These are phyloP conservation scores for Parazoanthus swiftii DNA, from an alignment of 92 coral and sea anemone species.

Conservation along the genomic window DNA sequence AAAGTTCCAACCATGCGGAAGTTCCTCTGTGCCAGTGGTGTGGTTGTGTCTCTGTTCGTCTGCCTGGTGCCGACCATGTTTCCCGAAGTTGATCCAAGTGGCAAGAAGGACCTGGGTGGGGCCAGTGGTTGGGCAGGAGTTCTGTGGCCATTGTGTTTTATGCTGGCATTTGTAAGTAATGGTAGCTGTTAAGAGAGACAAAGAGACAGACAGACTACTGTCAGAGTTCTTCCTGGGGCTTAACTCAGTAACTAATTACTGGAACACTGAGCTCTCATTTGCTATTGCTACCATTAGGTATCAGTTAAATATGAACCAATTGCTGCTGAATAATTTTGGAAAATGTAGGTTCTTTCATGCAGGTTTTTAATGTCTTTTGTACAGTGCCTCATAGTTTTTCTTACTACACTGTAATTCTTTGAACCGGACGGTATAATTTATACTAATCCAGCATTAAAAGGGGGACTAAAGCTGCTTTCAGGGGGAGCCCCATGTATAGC, in stretches of 20 bases:
- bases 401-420: too few relatives aligned
- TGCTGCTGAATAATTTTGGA: too few relatives aligned
- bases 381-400: too few relatives aligned
- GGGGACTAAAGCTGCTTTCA: too few relatives aligned
- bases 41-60: slow-evolving; percentile 70
- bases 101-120: slow-evolving; percentile 51
- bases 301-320: neutral
- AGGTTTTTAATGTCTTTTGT: too few relatives aligned
- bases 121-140: slow-evolving; percentile 73
- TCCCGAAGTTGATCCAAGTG: slow-evolving; percentile 62
- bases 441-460: too few relatives aligned
- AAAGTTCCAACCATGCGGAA: slow-evolving; percentile 51
- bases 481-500: too few relatives aligned
- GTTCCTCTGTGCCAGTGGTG: slow-evolving; percentile 65
- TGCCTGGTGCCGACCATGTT: slow-evolving; percentile 82
- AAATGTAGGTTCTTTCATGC: too few relatives aligned
- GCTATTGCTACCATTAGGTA: neutral
- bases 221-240: too few relatives aligned
- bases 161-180: slow-evolving; percentile 88
- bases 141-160: slow-evolving; percentile 86
- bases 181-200: too few relatives aligned
- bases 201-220: neutral
- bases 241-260: too few relatives aligned
- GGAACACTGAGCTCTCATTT: neutral
- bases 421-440: too few relatives aligned